These are phyloP conservation scores for Ictidomys tridecemlineatus DNA, from an alignment of 2,113 vertebrate species.

Conservation along the genomic window DNA sequence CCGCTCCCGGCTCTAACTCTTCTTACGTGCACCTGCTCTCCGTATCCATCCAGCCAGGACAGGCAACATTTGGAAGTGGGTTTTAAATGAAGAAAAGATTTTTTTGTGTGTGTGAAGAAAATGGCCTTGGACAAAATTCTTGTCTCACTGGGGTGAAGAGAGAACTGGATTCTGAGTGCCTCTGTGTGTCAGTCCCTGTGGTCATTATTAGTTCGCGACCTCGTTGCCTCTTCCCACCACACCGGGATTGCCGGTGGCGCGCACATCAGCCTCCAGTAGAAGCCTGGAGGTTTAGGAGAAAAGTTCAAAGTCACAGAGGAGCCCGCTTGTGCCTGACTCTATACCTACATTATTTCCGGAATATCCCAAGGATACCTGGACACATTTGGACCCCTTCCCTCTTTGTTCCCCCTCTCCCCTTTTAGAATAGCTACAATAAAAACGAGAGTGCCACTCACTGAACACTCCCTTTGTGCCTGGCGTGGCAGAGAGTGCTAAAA, in stretches of 20 bases:
- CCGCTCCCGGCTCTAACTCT: neutral
- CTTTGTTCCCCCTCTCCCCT: rapidly evolving
- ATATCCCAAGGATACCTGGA: neutral
- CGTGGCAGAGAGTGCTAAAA: neutral
- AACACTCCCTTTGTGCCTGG: neutral
- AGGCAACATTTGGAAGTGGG: neutral
- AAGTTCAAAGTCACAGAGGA: neutral
- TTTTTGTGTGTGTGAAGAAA: neutral
- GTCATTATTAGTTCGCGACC: neutral
- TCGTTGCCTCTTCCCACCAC: neutral
- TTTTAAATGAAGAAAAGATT: neutral
- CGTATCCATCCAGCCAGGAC: neutral
- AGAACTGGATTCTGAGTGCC: neutral
- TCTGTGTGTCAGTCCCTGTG: neutral
- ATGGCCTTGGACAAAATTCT: neutral
- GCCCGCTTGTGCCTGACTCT: neutral
- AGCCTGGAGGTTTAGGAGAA: neutral
- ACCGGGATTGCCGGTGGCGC: neutral
- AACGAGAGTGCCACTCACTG: neutral
- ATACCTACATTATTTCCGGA: neutral
- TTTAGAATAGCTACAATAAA: neutral
- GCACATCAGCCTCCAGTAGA: neutral
- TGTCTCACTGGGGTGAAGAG: neutral
- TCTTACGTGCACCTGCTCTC: neutral
- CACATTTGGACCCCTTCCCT: neutral